A percentile compares a stretch with the other conserved stretches of the same genome.
These are phyloP conservation scores for Plemyria rubiginata DNA, from an alignment of 2,888 invertebrate species.

Conservation along the genomic window DNA sequence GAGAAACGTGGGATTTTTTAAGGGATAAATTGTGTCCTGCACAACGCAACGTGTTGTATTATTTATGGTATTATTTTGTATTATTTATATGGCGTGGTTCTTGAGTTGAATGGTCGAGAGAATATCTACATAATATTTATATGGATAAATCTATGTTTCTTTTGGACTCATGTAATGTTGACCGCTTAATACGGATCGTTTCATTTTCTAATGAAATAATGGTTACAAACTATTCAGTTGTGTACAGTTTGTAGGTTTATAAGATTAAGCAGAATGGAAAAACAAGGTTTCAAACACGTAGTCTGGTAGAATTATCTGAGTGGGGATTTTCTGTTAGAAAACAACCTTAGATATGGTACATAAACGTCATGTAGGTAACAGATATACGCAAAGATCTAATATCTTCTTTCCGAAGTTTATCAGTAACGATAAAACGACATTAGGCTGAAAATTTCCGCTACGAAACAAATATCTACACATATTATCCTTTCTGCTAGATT, in stretches of 20 bases:
- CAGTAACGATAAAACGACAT: neutral
- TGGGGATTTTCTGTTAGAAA: neutral
- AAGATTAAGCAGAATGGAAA: no score
- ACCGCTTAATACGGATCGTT: no score
- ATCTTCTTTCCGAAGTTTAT: neutral
- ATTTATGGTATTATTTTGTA: slow-evolving; percentile 32
- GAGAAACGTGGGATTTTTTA: slow-evolving; percentile 14
- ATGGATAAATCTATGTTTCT: no score
- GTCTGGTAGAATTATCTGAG: no score
- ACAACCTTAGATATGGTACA: neutral
- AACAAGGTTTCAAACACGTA: no score
- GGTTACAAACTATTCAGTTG: no score
- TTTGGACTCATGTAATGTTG: no score
- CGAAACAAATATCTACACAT: neutral
- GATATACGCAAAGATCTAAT: neutral
- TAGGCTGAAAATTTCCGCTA: slow-evolving; percentile 3
- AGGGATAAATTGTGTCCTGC: neutral
- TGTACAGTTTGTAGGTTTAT: no score
- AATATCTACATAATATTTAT: neutral
- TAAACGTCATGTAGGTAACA: neutral
- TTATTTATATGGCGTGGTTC: slow-evolving; percentile 7
- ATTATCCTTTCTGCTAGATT: neutral
- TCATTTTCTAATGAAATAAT: no score
- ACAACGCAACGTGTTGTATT: slow-evolving; percentile 23
- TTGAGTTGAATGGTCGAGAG: slow-evolving; percentile 16